These are phyloP conservation scores for Eupithecia pulchellata DNA, from an alignment of 2,888 invertebrate genomes.

Conservation along the genomic window DNA sequence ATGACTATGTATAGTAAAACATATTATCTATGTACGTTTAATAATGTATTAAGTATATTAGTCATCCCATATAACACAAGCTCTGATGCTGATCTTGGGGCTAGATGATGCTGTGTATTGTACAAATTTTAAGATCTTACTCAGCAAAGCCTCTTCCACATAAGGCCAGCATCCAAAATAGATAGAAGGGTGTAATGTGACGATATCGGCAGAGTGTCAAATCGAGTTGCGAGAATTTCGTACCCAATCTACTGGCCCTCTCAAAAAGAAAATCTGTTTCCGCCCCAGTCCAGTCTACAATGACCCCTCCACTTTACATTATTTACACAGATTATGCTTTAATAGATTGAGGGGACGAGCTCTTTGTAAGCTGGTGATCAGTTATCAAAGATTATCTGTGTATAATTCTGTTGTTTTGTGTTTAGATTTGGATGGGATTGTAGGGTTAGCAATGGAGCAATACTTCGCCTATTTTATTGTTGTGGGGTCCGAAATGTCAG, in stretches of 20 bases:
- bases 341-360: constrained; percentile 20
- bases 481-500: constrained; percentile 11
- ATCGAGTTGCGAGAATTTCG: constrained; percentile 71
- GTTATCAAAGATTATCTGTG: constrained; percentile 39
- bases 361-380: constrained; percentile 22
- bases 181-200: constrained; percentile 65
- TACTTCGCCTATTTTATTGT: constrained; percentile 15
- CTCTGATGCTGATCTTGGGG: too few relatives aligned
- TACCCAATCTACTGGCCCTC: constrained; percentile 68
- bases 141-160: constrained; percentile 50
- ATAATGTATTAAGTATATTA: too few relatives aligned
- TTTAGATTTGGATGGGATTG: constrained; percentile 21
- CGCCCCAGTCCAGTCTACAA: constrained; percentile 49
- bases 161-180: constrained; percentile 51
- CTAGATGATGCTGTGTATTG: too few relatives aligned
- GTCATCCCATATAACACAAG: too few relatives aligned
- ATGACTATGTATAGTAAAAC: too few relatives aligned
- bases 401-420: constrained; percentile 39
- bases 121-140: too few relatives aligned
- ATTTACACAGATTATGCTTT: constrained; percentile 18
- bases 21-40: too few relatives aligned
- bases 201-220: constrained; percentile 73
- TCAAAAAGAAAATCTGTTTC: constrained; percentile 66
- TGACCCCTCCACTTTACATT: constrained; percentile 45
- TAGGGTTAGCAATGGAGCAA: constrained; percentile 11